These are phyloP conservation scores for Drosophila kambysellisi DNA, from an alignment of 2,888 invertebrate species.

Conservation along the genomic window DNA sequence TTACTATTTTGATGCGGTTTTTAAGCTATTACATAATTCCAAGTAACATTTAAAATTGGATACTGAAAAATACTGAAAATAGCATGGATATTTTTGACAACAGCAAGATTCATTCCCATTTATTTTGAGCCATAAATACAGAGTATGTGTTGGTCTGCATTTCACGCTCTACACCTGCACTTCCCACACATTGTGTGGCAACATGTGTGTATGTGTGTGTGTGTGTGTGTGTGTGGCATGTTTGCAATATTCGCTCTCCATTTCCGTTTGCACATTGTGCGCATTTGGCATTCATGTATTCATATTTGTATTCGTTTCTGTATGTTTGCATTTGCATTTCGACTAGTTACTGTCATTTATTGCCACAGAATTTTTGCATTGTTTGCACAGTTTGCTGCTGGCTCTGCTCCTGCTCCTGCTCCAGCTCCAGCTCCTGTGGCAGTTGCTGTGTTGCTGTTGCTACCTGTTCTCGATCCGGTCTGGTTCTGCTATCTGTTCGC, in stretches of 20 bases:
- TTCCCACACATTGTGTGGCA: background rate
- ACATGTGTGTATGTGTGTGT: constrained; percentile 1
- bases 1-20: background rate
- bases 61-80: background rate
- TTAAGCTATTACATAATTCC: background rate
- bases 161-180: background rate
- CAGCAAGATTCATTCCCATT: background rate
- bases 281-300: constrained; percentile 15
- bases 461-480: constrained; percentile 7
- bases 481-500: constrained; percentile 38
- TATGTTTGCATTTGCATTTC: constrained; percentile 25
- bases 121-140: background rate
- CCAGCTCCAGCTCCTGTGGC: background rate
- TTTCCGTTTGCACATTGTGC: constrained; percentile 56
- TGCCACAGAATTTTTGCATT: constrained; percentile 57
- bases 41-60: background rate
- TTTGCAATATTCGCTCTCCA: constrained; percentile 42
- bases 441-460: background rate
- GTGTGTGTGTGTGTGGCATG: constrained; percentile 17
- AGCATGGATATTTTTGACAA: background rate
- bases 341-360: constrained; percentile 70
- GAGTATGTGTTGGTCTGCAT: background rate
- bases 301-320: constrained; percentile 17
- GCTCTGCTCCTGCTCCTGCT: background rate
- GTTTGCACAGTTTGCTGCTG: constrained; percentile 42